Evolutionary conservation across 2,113 vertebrate species (phyloP), one percentile per base, ranked within the genome.

Genomic region (Channa argus): DNA sequence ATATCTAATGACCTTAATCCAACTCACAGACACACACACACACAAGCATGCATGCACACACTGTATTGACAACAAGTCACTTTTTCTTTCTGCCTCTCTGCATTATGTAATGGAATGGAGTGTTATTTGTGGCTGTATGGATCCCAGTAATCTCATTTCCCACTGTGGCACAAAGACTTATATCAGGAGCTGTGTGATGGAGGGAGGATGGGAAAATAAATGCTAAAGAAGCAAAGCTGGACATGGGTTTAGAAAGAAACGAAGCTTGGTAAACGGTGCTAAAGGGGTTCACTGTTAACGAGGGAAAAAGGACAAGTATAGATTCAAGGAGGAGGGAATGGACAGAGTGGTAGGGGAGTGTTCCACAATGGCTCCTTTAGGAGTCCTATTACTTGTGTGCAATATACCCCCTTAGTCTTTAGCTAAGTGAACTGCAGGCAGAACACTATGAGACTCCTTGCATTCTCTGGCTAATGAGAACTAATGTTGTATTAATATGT

Each of bases 1-100:
- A 73, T 58, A 79, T 73, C 62, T 65, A 88, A 86, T 88, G 84
- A 85, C 86, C 89, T 85, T 82, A 92, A 89, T 91, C 84, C 77
- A 80, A 64, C 66, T 11, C 34, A 55, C 67, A 61, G 71, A 13
- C 38, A 54, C 62, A 69, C 34, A 5, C 54, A 73, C 60, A 71
- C 62, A 37, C 46, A 62, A 51, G 53, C 55, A 62, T 43, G n/a
- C 58, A 43, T 63, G 59, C 80, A 77, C 69, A 79, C 51, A 24
- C 24, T 24, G 24, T 24, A 24, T 24, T 24, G 24, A 24, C 24
- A 24, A 24, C 24, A 24, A 24, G 24, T 74, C 68, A 63, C 65
- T 56, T 50, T 63, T 76, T 71, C 80, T 74, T 15, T 83, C 77
- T 85, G 62, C 65, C 64, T 46, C 38, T 43, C 51, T 66, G 56